These are phyloP conservation scores for Drosophila virilis DNA, from an alignment of 1,140 invertebrate genomes.

Conservation along the genomic window DNA sequence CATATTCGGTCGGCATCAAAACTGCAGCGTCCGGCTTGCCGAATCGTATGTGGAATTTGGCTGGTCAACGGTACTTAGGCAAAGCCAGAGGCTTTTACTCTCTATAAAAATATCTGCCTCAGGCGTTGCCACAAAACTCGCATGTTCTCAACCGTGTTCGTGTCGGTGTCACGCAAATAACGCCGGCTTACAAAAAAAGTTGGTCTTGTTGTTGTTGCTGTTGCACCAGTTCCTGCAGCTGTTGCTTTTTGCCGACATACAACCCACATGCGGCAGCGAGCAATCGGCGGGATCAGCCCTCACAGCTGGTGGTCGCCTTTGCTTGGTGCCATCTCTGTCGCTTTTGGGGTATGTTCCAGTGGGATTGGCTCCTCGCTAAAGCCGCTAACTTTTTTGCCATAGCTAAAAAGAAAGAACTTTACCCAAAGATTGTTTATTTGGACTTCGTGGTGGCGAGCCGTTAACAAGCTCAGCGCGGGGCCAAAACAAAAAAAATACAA, in stretches of 20 bases:
- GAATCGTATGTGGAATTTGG: not conserved
- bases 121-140: slow-evolving; percentile 1
- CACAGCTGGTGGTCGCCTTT: slow-evolving; percentile 28
- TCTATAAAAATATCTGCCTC: slow-evolving; percentile 8
- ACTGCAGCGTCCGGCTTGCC: not conserved
- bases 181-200: slow-evolving; percentile 43
- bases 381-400: slow-evolving; percentile 32
- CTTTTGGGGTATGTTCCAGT: not conserved
- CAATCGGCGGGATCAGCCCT: slow-evolving; percentile 33
- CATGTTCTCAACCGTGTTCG: slow-evolving; percentile 13
- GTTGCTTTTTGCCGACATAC: slow-evolving; percentile 21
- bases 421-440: slow-evolving; percentile 68
- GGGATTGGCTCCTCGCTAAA: slow-evolving; percentile 12
- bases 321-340: not conserved
- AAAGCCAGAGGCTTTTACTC: slow-evolving; percentile 17
- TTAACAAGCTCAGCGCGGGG: slow-evolving; percentile 10
- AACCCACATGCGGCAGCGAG: slow-evolving; percentile 31
- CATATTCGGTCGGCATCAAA: not conserved
- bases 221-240: not conserved
- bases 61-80: slow-evolving; percentile 7
- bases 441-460: slow-evolving; percentile 6
- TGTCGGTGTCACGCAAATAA: slow-evolving; percentile 37
- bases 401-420: slow-evolving; percentile 67
- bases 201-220: slow-evolving; percentile 13
- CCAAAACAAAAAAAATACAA: slow-evolving; percentile 14